These are phyloP conservation scores for Scelioninae gen. 2 DNA, from an alignment of 2,888 invertebrate genomes.

Conservation along the genomic window DNA sequence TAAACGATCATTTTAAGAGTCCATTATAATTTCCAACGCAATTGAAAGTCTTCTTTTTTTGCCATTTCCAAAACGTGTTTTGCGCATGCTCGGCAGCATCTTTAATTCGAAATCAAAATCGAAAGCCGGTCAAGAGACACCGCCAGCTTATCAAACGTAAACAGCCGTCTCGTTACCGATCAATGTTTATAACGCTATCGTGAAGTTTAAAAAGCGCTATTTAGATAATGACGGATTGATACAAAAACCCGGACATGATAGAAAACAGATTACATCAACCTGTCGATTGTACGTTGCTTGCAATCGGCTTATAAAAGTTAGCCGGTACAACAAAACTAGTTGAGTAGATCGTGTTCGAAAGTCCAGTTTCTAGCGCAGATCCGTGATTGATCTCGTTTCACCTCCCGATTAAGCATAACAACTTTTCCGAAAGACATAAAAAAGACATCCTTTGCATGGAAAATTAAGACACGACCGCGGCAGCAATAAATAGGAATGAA, in stretches of 20 bases:
- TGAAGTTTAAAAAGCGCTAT: not conserved
- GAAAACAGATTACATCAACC: constrained; percentile 53
- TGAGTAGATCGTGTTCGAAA: constrained; percentile 55
- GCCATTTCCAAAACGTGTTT: too few relatives aligned
- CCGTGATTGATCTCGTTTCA: constrained; percentile 55
- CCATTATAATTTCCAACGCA: too few relatives aligned
- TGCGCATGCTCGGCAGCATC: too few relatives aligned
- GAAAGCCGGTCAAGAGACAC: too few relatives aligned
- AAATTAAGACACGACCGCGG: too few relatives aligned
- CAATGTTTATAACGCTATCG: constrained; percentile 24
- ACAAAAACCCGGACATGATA: constrained; percentile 17
- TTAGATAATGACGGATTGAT: constrained; percentile 31
- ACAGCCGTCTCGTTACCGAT: too few relatives aligned
- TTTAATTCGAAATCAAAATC: too few relatives aligned
- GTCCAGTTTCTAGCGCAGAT: constrained; percentile 53
- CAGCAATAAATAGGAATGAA: too few relatives aligned
- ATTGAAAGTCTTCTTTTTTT: too few relatives aligned
- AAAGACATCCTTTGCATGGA: too few relatives aligned
- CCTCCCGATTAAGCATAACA: constrained; percentile 35
- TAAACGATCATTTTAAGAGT: too few relatives aligned
- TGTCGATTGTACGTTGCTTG: constrained; percentile 51
- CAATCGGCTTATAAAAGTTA: constrained; percentile 46
- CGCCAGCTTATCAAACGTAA: too few relatives aligned
- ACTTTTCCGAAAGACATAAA: constrained; percentile 24
- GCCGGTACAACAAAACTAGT: constrained; percentile 45